Evolutionary conservation across 2,797 vertebrate genomes (phyloP), one percentile per base, ranked within the genome.

Genomic region (Pseudotriccus pelzelni): DNA sequence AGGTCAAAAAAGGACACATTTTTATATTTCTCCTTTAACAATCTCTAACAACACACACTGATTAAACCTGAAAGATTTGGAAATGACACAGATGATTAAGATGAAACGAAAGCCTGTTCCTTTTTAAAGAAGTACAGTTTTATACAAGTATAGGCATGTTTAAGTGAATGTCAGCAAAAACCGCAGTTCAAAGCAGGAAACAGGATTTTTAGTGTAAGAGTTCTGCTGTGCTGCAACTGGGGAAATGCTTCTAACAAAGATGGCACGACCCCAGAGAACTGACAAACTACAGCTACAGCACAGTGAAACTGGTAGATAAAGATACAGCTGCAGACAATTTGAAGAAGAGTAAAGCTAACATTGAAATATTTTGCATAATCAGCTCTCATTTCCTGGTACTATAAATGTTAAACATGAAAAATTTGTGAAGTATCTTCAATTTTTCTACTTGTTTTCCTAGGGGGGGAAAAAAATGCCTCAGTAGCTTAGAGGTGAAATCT

Each of bases 401-500:
- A 30, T 21, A 74, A 68, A 58, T n/a, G 14, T 41, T 56, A 81
- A 19, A 69, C n/a, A 64, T 17, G 22, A 89, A 83, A 46, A 74
- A 47, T 37, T 58, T 73, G 23, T 80, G 81, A 78, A 81, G 25
- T 24, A 69, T n/a, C 73, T 93, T 80, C 34, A 36, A 6, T 66
- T 70, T 89, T 85, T 87, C n/a, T 72, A 36, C 55, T 90, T 84
- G 53, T 84, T 93, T 89, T 94, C 67, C 80, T 68, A 37, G 34
- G 66, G 67, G 55, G 92, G 22, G 22, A 5, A 3, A 87, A 91
- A 93, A 94, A 79, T 10, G 58, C 36, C 64, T 66, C 62, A 78
- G 68, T 46, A 93, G 74, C 83, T 91, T 52, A 87, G 69, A 88
- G 88, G 62, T 83, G 34, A 88, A 94, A 79, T 87, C 37, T 93